Percentiles rank a stretch among this genome's conserved stretches.
These are phyloP conservation scores for Mastacembelus armatus DNA, from an alignment of 2,797 vertebrate species.

Conservation along the genomic window DNA sequence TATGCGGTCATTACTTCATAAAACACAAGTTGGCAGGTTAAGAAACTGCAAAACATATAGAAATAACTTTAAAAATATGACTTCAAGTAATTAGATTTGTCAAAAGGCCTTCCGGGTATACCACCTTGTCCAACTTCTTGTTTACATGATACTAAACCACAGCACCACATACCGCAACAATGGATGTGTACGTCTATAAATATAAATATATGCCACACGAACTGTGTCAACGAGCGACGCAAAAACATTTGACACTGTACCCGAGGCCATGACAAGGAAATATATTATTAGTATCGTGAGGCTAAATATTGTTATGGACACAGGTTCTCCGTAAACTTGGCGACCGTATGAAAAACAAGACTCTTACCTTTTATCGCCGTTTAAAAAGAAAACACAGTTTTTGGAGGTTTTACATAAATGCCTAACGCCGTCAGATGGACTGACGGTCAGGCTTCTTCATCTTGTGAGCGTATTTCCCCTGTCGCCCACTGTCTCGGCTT, in stretches of 20 bases:
- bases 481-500: constrained; percentile 1
- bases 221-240: background rate
- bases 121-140: background rate
- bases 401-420: background rate
- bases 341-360: background rate
- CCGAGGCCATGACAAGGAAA: constrained; percentile 7
- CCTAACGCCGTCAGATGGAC: background rate
- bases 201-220: background rate
- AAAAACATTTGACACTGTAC: background rate
- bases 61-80: background rate
- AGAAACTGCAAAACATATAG: background rate
- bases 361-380: constrained; percentile 49
- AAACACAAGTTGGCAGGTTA: background rate
- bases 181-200: background rate
- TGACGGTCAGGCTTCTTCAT: constrained; percentile 5
- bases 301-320: background rate
- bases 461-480: constrained; percentile 24
- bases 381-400: no score
- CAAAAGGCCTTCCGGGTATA: constrained; percentile 48
- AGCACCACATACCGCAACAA: background rate
- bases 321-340: background rate
- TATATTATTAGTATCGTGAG: no score
- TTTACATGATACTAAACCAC: constrained; percentile 7
- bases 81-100: background rate
- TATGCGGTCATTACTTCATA: background rate